Evolutionary conservation across 2,797 vertebrate genomes (phyloP).

Genomic region (Ispidina picta): DNA sequence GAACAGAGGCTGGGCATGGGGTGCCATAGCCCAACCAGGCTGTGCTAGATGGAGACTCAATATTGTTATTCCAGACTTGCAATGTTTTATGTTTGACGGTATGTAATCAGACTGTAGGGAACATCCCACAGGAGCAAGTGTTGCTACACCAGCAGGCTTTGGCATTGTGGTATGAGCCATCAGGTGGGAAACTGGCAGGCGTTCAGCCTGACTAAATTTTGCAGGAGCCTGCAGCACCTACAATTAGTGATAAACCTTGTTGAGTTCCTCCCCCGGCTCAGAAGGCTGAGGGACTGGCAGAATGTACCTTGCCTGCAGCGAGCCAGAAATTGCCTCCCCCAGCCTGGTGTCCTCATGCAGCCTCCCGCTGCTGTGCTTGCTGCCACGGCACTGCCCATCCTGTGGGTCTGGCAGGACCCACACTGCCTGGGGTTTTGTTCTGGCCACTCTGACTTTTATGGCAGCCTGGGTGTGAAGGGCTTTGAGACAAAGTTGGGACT

Average conservation of each 20-base stretch:
- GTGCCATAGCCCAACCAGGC: accelerated
- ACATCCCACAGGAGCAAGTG: not conserved
- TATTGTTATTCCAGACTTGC: not conserved
- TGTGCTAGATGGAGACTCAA: not conserved
- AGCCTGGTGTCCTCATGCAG: not conserved
- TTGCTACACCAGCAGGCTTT: not conserved
- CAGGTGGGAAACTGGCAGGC: accelerated
- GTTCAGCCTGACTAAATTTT: not conserved
- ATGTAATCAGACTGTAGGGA: not conserved
- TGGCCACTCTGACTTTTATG: too few species aligned
- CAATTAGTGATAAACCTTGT: accelerated
- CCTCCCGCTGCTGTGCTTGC: accelerated
- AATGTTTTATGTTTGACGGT: not conserved
- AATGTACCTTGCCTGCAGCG: accelerated
- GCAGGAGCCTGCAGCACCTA: not conserved
- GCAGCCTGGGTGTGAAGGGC: not conserved
- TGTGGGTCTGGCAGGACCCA: accelerated
- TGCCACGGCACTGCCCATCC: accelerated
- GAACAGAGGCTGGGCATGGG: accelerated
- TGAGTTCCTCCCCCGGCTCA: accelerated
- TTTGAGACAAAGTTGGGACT: not conserved
- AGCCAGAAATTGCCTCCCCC: not conserved
- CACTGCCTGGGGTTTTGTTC: not conserved
- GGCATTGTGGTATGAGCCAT: accelerated
- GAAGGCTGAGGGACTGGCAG: not conserved